phyloP scores from a whole-genome alignment of 64 coral and sea anemone species.

The Anthopleura sola region DNA sequence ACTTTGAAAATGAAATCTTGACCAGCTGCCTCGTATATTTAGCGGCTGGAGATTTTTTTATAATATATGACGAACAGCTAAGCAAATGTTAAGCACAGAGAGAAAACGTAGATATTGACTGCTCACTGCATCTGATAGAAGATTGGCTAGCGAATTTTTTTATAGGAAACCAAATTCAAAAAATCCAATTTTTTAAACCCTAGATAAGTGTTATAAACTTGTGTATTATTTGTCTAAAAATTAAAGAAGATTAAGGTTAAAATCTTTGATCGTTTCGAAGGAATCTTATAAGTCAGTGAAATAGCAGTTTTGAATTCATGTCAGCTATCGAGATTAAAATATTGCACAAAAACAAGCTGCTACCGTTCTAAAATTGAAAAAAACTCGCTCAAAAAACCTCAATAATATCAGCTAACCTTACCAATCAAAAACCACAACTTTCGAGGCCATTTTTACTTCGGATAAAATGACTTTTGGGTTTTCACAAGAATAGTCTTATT shows the following conservation, averaged over 20 bases:
- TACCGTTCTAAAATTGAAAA: not conserved
- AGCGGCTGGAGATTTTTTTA: constrained; percentile 14
- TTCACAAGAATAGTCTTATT: not conserved
- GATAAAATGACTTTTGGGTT: not conserved
- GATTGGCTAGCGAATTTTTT: not conserved
- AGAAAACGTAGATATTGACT: not conserved
- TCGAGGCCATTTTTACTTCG: not conserved
- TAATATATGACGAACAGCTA: constrained; percentile 12
- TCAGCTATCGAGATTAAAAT: no score
- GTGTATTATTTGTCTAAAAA: no score
- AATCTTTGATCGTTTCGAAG: no score
- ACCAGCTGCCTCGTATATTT: not conserved
- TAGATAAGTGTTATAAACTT: no score
- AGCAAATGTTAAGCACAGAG: not conserved
- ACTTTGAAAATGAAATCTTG: constrained; percentile 4
- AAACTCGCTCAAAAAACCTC: not conserved
- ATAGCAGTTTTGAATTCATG: no score
- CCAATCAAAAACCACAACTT: not conserved
- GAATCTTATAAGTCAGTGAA: no score
- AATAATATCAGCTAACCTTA: not conserved
- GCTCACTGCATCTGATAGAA: not conserved
- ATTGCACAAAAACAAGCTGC: no score
- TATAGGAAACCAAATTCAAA: not conserved
- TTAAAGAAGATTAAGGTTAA: no score
- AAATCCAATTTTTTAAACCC: not conserved